Conservation (phyloP, 2,888 invertebrate species). For the Chrysolina americana region DNA sequence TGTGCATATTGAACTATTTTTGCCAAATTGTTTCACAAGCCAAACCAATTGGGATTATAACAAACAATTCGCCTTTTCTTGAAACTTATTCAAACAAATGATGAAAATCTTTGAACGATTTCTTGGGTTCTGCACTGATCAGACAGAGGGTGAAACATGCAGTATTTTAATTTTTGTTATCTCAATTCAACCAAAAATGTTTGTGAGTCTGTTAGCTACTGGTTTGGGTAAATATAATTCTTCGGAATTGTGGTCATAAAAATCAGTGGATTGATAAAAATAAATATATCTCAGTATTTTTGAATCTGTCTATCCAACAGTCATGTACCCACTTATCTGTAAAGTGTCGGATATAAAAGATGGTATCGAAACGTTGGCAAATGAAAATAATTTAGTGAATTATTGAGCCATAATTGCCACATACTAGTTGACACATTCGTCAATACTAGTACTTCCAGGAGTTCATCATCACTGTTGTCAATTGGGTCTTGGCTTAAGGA, state of each 20-base stretch:
- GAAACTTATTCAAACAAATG: background rate
- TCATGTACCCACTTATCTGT: no score
- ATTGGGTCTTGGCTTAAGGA: no score
- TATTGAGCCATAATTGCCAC: no score
- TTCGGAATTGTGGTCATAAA: background rate
- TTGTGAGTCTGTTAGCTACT: slow-evolving; percentile 4
- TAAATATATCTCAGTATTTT: no score
- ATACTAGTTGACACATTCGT: no score
- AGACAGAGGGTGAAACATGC: slow-evolving; percentile 60
- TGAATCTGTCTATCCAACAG: no score
- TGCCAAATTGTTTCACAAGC: background rate
- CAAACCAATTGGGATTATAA: background rate
- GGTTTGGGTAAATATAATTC: background rate
- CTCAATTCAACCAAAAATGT: background rate
- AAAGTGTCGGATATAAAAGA: no score
- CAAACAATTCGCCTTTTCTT: background rate
- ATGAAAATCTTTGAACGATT: background rate
- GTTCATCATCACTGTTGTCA: no score
- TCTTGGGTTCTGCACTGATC: slow-evolving; percentile 54
- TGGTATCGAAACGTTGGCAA: no score
- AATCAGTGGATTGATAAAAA: background rate
- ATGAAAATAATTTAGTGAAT: no score
- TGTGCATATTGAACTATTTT: no score
- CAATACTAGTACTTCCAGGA: no score
- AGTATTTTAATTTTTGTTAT: slow-evolving; percentile 5